Evolutionary conservation across 2,797 vertebrate species (phyloP), one percentile per base, ranked within the genome.

Genomic region (Ceyx erithaca): DNA sequence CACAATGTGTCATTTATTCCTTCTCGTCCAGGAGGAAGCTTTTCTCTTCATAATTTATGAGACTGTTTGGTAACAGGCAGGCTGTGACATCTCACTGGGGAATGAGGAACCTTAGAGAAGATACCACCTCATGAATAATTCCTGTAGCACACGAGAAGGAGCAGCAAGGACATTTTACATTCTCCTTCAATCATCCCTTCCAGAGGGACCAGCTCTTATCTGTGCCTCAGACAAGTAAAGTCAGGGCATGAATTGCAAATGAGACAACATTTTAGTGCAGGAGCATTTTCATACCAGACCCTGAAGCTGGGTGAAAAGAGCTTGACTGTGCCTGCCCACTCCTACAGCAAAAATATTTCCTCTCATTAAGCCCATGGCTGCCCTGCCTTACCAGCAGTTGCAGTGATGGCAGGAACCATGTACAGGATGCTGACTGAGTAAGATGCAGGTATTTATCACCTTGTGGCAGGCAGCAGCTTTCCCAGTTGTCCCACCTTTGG

Each of bases 381-480:
- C 22, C 35, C 28, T 67, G 48, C 51, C 30, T n/a, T 48, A 20
- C 26, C 67, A 49, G 33, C 1, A 4, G 57, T 48, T 41, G 18
- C 0, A 2, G n/a, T 13, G 22, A 25, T 0, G 10, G 28, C 10
- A 70, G 46, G 43, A 21, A 30, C 48, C 20, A 17, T 3, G 0
- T 55, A 55, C 26, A 33, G 46, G 28, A 26, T 52, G 31, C 43
- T 59, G 35, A 52, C 37, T 45, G 31, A 78, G 40, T 20, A 46
- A 10, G 17, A 13, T 4, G 3, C 1, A 4, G 40, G 9, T 46
- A 41, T 57, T 77, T 87, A 31, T 72, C 55, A 15, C 1, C 1
- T 2, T 75, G 48, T 5, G 19, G 31, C 4, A 15, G 8, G 5
- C 43, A 80, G 55, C 30, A 85, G 8, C 22, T 59, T 91, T 62